Conservation (phyloP, 2,113 vertebrate genomes). For the Lamprologus ornatipinnis region DNA sequence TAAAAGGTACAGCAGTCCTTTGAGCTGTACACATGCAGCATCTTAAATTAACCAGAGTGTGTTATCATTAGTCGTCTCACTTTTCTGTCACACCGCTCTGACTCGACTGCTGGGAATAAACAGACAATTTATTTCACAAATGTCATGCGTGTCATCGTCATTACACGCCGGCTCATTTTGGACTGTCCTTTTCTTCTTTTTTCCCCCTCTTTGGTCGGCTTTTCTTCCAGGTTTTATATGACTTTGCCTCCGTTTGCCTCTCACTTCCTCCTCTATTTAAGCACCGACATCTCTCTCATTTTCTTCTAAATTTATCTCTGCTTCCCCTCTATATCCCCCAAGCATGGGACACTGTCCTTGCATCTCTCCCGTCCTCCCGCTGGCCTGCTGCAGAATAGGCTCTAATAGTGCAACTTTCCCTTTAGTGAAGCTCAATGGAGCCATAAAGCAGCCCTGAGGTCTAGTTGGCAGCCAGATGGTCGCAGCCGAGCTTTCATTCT, state of each 20-base stretch:
- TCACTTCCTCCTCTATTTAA: conserved; percentile 16
- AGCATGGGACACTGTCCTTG: conserved; percentile 33
- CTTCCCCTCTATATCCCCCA: not conserved
- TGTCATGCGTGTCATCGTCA: not conserved
- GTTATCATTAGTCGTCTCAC: not conserved
- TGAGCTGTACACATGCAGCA: not conserved
- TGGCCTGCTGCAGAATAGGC: conserved; percentile 29
- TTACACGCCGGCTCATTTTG: not conserved
- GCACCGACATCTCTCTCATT: conserved; percentile 6
- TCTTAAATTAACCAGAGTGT: not conserved
- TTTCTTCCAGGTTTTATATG: conserved; percentile 29
- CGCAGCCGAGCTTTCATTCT: conserved; percentile 57
- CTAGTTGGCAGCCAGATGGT: conserved; percentile 65
- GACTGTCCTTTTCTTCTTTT: not conserved
- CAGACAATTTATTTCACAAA: not conserved
- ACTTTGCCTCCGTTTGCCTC: conserved; percentile 40
- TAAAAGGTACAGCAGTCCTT: not conserved
- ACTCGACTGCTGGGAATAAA: not conserved
- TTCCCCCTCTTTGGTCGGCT: not conserved
- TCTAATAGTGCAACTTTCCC: conserved; percentile 46
- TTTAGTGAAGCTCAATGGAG: conserved; percentile 50
- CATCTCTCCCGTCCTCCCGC: conserved; percentile 28
- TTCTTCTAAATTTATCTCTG: conserved; percentile 37
- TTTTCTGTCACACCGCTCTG: not conserved
- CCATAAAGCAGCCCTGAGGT: conserved; percentile 61